Conservation (phyloP, 2,888 invertebrate species). For the Chrysodeixis includens region DNA sequence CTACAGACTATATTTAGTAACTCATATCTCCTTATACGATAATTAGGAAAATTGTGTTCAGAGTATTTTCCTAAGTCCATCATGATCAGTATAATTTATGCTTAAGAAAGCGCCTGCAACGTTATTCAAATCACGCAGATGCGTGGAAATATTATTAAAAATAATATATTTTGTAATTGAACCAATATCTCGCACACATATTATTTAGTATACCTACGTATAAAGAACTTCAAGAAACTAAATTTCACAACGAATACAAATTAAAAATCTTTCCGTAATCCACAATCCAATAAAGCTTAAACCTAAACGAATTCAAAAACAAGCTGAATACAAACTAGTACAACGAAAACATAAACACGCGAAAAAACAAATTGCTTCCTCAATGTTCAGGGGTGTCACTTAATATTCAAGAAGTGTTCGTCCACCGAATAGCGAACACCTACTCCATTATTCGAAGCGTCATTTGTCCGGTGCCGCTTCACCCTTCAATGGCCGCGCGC, state of each 20-base stretch:
- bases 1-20: too few relatives aligned
- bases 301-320: background rate
- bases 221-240: background rate
- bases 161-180: too few relatives aligned
- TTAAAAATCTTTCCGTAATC: constrained; percentile 2
- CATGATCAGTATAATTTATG: too few relatives aligned
- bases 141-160: too few relatives aligned
- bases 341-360: background rate
- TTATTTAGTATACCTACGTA: background rate
- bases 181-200: too few relatives aligned
- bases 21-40: too few relatives aligned
- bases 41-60: too few relatives aligned
- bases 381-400: constrained; percentile 35
- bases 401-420: constrained; percentile 51
- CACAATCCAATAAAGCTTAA: constrained; percentile 4
- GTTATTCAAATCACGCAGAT: too few relatives aligned
- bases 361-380: constrained; percentile 20
- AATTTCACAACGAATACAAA: background rate
- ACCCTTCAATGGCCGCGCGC: constrained; percentile 65
- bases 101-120: too few relatives aligned
- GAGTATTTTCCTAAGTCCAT: too few relatives aligned
- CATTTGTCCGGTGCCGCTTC: constrained; percentile 68
- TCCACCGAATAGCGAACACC: constrained; percentile 31
- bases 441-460: constrained; percentile 63
- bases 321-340: constrained; percentile 13